Conservation (phyloP, 1,140 invertebrate genomes). For the Trachymyrmex septentrionalis region DNA sequence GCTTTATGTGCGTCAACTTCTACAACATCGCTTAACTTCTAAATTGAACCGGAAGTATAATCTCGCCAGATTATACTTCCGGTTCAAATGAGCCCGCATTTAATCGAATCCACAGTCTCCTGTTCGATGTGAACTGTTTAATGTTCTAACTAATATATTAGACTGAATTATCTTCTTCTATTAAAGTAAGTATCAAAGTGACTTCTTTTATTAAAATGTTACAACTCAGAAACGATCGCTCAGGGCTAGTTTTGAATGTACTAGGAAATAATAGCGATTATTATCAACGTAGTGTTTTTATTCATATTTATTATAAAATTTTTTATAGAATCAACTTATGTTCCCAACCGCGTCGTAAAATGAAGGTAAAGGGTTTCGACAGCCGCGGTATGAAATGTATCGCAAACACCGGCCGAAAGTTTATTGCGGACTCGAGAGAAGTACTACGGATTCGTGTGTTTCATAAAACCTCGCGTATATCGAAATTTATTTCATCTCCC, state of each 20-base stretch:
- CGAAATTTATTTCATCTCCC: constrained; percentile 53
- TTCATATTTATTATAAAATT: constrained; percentile 34
- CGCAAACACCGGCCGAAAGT: constrained; percentile 40
- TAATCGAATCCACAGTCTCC: too few species aligned
- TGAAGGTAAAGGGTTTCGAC: constrained; percentile 48
- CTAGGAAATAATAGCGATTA: constrained; percentile 21
- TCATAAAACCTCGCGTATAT: constrained; percentile 51
- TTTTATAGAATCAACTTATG: constrained; percentile 45
- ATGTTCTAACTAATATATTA: too few species aligned
- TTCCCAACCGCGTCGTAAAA: constrained; percentile 40
- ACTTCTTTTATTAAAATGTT: too few species aligned
- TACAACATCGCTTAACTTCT: too few species aligned
- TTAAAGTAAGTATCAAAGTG: too few species aligned
- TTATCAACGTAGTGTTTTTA: constrained; percentile 14
- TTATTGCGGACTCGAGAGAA: constrained; percentile 53
- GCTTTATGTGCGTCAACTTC: too few species aligned
- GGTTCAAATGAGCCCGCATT: too few species aligned
- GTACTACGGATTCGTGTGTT: constrained; percentile 41
- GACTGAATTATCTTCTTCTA: too few species aligned
- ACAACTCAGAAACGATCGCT: too few species aligned
- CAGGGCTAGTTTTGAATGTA: not conserved
- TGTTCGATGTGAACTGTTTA: too few species aligned
- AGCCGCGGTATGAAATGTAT: constrained; percentile 38
- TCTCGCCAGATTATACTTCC: too few species aligned
- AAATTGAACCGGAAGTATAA: too few species aligned